phyloP scores from a whole-genome alignment of 2,113 vertebrate species.

The Tragelaphus strepsiceros region DNA sequence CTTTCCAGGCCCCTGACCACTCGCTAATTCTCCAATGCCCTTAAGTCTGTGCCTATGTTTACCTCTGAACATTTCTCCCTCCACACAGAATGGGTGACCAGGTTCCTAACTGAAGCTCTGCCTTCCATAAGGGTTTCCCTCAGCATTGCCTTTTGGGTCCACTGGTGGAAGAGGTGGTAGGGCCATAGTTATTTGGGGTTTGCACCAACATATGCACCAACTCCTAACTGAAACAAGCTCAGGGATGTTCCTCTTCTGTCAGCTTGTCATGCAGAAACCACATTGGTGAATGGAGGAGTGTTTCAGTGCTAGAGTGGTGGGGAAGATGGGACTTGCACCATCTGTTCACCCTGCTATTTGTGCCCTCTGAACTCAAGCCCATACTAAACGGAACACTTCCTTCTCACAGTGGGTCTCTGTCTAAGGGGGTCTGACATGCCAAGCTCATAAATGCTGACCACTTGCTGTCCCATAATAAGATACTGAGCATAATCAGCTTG shows the following conservation, averaged over 20 bases:
- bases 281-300: background rate
- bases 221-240: background rate
- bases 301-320: background rate
- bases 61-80: background rate
- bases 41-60: background rate
- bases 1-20: background rate
- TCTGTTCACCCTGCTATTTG: background rate
- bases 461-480: background rate
- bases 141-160: background rate
- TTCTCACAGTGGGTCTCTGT: background rate
- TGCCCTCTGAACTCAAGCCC: background rate
- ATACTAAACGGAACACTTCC: background rate
- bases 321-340: background rate
- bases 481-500: background rate
- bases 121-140: background rate
- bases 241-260: background rate
- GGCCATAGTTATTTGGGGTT: background rate
- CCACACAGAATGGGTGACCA: background rate
- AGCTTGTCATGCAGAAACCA: background rate
- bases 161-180: background rate
- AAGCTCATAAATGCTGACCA: background rate
- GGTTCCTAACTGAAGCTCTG: background rate
- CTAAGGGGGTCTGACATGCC: background rate
- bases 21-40: background rate
- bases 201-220: background rate